Conservation (phyloP, 2,888 invertebrate genomes). For the Troides helena region DNA sequence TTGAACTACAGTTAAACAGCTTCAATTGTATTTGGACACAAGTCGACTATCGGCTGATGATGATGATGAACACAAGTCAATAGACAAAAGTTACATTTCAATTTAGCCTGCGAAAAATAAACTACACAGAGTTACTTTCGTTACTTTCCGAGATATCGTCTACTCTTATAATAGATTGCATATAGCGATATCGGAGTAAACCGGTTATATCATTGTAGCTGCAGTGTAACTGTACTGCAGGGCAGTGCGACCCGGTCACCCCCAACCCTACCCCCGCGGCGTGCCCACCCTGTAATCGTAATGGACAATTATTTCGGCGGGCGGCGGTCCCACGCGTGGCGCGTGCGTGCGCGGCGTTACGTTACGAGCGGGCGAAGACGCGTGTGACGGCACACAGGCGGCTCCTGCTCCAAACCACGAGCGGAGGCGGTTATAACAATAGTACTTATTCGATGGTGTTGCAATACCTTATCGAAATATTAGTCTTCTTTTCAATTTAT, state of each 20-base stretch:
- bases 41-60: too few relatives aligned
- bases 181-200: conserved; percentile 7
- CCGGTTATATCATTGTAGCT: not conserved
- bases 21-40: too few relatives aligned
- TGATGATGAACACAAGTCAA: too few relatives aligned
- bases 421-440: conserved; percentile 31
- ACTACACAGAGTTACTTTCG: too few relatives aligned
- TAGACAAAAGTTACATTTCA: too few relatives aligned
- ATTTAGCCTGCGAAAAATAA: too few relatives aligned
- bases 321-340: conserved; percentile 76
- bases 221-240: not conserved
- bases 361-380: conserved; percentile 52
- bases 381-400: conserved; percentile 44
- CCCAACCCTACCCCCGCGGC: not conserved
- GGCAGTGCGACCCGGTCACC: not conserved
- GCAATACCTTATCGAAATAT: too few relatives aligned
- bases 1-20: too few relatives aligned
- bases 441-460: conserved; percentile 36
- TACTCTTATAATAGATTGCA: too few relatives aligned
- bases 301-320: conserved; percentile 79
- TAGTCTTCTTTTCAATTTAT: too few relatives aligned
- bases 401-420: conserved; percentile 32
- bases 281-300: conserved; percentile 48
- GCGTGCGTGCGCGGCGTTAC: conserved; percentile 63
- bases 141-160: too few relatives aligned